A percentile compares a stretch with the other conserved stretches of the same genome.
Evolutionary conservation across 2,888 invertebrate species (phyloP).

Genomic region (Drosophila koepferae): DNA sequence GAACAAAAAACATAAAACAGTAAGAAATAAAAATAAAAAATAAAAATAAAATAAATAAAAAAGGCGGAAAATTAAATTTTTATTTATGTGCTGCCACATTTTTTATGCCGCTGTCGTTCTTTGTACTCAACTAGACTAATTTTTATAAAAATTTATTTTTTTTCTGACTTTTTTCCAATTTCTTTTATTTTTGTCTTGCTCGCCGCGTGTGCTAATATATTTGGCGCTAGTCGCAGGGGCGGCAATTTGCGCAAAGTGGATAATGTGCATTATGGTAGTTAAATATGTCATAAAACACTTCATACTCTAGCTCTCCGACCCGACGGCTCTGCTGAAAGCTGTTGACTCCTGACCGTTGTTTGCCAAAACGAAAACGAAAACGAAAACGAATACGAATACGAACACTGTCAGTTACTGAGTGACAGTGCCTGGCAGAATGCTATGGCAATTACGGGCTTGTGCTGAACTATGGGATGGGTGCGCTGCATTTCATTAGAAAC

Average conservation of each 20-base stretch:
- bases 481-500: slow-evolving; percentile 31
- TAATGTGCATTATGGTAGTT: slow-evolving; percentile 80
- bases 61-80: slow-evolving; percentile 73
- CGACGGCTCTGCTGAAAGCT: slow-evolving; percentile 24
- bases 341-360: slow-evolving; percentile 35
- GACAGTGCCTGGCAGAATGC: slow-evolving; percentile 61
- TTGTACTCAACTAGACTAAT: slow-evolving; percentile 56
- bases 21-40: slow-evolving; percentile 16
- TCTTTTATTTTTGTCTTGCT: slow-evolving; percentile 27
- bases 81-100: slow-evolving; percentile 79
- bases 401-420: slow-evolving; percentile 69
- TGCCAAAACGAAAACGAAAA: slow-evolving; percentile 27
- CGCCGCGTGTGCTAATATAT: slow-evolving; percentile 66
- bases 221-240: slow-evolving; percentile 70
- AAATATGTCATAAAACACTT: slow-evolving; percentile 81
- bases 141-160: slow-evolving; percentile 24
- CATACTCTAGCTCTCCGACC: slow-evolving; percentile 49
- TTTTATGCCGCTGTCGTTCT: slow-evolving; percentile 61
- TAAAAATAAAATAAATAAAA: slow-evolving; percentile 20
- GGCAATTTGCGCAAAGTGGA: slow-evolving; percentile 79
- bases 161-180: neutral
- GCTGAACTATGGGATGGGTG: slow-evolving; percentile 23
- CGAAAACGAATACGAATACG: slow-evolving; percentile 37
- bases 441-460: slow-evolving; percentile 52
- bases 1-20: slow-evolving; percentile 16